Conservation (phyloP, 2,113 vertebrate genomes). For the Poeciliopsis prolifica region DNA sequence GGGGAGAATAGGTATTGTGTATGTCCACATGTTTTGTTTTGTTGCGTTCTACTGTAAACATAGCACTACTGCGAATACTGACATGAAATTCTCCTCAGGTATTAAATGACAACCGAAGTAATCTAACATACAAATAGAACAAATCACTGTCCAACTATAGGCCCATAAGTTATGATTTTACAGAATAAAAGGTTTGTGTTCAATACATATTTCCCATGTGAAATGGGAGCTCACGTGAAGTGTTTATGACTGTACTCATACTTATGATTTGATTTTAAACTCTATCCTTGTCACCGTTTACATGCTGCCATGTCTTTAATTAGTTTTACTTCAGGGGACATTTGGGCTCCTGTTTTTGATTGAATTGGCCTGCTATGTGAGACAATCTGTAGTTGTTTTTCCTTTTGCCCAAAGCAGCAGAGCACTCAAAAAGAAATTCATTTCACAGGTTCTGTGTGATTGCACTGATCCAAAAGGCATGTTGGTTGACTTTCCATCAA, state of each 20-base stretch:
- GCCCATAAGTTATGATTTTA: not conserved
- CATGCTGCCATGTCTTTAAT: not conserved
- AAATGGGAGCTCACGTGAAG: not conserved
- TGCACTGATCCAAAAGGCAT: slow-evolving; percentile 22
- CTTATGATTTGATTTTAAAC: not conserved
- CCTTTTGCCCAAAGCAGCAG: not conserved
- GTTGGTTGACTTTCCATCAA: slow-evolving; percentile 26
- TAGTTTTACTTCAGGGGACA: not conserved
- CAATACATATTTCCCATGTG: not conserved
- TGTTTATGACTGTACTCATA: not conserved
- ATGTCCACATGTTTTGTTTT: not conserved
- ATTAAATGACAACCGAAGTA: too few species aligned
- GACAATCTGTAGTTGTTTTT: not conserved
- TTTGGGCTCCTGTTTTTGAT: not conserved
- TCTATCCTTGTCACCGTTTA: not conserved
- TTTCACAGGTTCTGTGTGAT: not conserved
- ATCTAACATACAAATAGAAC: too few species aligned
- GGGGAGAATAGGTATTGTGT: not conserved
- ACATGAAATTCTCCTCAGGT: too few species aligned
- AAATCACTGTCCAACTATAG: too few species aligned
- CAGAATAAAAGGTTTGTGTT: not conserved
- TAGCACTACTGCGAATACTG: too few species aligned
- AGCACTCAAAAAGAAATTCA: not conserved
- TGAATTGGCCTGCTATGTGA: not conserved
- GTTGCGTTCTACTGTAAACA: not conserved